phyloP scores from a whole-genome alignment of 1,140 invertebrate genomes.

The Drosophila bifasciata region DNA sequence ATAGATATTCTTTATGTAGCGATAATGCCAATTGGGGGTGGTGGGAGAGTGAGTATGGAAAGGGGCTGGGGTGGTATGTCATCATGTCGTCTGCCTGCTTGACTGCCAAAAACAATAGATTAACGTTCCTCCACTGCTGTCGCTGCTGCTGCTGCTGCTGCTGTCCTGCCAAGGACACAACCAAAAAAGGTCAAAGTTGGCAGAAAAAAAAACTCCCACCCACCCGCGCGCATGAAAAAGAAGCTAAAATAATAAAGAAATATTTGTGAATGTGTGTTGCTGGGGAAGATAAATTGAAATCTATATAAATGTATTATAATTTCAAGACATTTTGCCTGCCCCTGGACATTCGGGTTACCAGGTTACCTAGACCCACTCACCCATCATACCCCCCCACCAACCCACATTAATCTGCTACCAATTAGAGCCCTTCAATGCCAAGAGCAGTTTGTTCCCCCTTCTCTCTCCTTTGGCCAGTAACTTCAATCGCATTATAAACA shows the following conservation, averaged over 20 bases:
- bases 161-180: constrained; percentile 37
- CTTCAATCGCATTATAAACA: constrained; percentile 78
- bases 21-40: constrained; percentile 50
- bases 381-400: too few relatives aligned
- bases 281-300: constrained; percentile 47
- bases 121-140: constrained; percentile 49
- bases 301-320: constrained; percentile 42
- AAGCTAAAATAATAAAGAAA: constrained; percentile 57
- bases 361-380: constrained; percentile 9
- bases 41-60: background rate
- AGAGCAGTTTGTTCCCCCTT: background rate
- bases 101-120: constrained; percentile 75
- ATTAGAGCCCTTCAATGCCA: constrained; percentile 1
- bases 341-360: constrained; percentile 11
- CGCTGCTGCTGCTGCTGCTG: constrained; percentile 3
- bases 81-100: constrained; percentile 55
- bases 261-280: constrained; percentile 5
- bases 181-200: constrained; percentile 46
- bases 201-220: background rate
- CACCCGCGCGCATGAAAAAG: background rate
- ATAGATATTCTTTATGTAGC: constrained; percentile 55
- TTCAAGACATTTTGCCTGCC: background rate
- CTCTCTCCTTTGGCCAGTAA: constrained; percentile 12
- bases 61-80: constrained; percentile 19
- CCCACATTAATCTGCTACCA: background rate